phyloP scores from a whole-genome alignment of 2,888 invertebrate species.

The Girardia tigrina region DNA sequence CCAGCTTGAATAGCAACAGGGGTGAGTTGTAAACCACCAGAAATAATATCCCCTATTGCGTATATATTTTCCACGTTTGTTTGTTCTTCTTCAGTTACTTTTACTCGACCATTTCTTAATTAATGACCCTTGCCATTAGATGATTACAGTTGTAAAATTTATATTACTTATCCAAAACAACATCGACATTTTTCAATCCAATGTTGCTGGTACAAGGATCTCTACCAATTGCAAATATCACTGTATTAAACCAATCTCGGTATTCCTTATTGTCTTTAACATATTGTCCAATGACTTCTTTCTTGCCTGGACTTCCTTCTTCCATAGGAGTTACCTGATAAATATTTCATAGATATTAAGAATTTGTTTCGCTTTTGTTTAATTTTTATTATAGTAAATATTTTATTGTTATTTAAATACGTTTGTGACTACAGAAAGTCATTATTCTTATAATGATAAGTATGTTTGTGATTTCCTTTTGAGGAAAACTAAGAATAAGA shows the following conservation, averaged over 20 bases:
- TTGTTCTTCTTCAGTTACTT: constrained; percentile 60
- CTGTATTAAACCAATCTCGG: constrained; percentile 30
- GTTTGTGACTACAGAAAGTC: no score
- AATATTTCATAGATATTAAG: no score
- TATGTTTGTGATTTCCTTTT: no score
- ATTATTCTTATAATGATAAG: no score
- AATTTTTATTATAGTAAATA: no score
- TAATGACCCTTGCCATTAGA: no score
- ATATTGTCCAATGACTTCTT: background rate
- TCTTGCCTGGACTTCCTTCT: constrained; percentile 37
- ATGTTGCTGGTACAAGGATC: constrained; percentile 54
- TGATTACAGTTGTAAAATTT: background rate
- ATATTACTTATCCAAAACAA: constrained; percentile 53
- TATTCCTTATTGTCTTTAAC: constrained; percentile 26
- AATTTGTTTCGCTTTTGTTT: no score
- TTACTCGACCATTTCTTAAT: constrained; percentile 47
- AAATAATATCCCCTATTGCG: constrained; percentile 71
- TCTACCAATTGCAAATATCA: constrained; percentile 55
- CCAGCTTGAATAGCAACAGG: constrained; percentile 69
- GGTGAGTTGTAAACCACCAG: constrained; percentile 66
- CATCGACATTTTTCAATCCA: constrained; percentile 61
- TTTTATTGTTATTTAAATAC: no score
- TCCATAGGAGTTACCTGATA: constrained; percentile 24
- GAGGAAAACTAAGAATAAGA: no score
- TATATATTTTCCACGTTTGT: constrained; percentile 72